Base-by-base conservation (phyloP, 2,888 invertebrate genomes). In the Plebejus anna region DNA sequence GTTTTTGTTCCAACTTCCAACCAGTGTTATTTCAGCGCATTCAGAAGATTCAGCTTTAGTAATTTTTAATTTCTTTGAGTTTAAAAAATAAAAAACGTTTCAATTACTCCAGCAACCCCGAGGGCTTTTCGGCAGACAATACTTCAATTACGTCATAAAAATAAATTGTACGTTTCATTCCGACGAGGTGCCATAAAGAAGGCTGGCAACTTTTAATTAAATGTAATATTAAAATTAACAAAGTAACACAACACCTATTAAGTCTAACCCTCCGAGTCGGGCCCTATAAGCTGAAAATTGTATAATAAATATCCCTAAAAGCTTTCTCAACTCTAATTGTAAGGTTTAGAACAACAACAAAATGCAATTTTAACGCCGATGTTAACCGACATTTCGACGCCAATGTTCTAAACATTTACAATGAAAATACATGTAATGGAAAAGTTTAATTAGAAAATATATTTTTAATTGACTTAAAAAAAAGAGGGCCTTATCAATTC, bases 211-310 rank as follows among this genome's bases (percentile, higher is more conserved):
- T 85, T 89, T 89, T 88, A 90, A 90, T 89, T 89, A 88, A 89
- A 85, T 83, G 82, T 85, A 88, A 89, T 88, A 89, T 89, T 90
- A 85, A 87, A 88, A 89, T 87, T 86, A 89, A 88, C 86, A 85
- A 84, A 84, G 87, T 88, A 88, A 87, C 87, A 85, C 86, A 87
- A 87, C 84, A 78, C 76, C 78, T 77, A 79, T 78, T 79, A 79
- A 77, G 77, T 76, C 76, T 76, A 51, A 73, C 76, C 70, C 57
- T 72, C 70, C 76, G 77, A 78, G 80, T 47, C 32, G 51, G 57
- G 76, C 77, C 85, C 86, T 84, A 86, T 84, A 85, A 87, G 86
- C 86, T 84, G 82, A 82, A 82, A 86, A 86, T 85, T 83, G 84
- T 86, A 86, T 83, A 86, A 88, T 89, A 88, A 89, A 89, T 89